phyloP scores from a whole-genome alignment of 2,888 invertebrate genomes.

The Chromoteleia sp. region DNA sequence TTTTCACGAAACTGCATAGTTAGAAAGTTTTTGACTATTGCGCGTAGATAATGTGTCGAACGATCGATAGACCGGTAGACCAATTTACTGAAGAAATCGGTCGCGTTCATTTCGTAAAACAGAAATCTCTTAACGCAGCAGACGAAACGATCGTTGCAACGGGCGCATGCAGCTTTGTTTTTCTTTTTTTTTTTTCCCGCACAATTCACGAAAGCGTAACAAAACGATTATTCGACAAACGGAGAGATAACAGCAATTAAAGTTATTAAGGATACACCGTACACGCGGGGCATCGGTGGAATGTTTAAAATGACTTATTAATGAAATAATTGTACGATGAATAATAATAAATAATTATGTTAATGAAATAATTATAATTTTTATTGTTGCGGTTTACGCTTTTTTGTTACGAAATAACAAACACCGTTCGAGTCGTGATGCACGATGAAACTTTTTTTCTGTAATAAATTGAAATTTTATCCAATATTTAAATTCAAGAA shows the following conservation, averaged over 20 bases:
- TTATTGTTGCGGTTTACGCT: no score
- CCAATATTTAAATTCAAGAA: no score
- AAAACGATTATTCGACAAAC: conserved; percentile 55
- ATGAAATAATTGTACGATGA: no score
- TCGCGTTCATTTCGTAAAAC: conserved; percentile 50
- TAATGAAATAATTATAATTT: no score
- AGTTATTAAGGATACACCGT: conserved; percentile 15
- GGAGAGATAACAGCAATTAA: conserved; percentile 48
- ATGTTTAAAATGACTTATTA: no score
- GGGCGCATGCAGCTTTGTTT: conserved; percentile 42
- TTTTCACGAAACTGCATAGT: neutral
- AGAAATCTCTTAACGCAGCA: conserved; percentile 39
- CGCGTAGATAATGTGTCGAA: conserved; percentile 19
- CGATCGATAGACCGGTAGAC: neutral
- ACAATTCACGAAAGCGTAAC: conserved; percentile 64
- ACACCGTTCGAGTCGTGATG: no score
- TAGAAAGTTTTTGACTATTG: conserved; percentile 46
- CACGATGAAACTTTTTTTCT: no score
- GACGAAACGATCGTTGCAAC: conserved; percentile 48
- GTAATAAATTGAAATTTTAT: no score
- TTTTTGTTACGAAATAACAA: no score
- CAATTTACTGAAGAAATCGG: conserved; percentile 43
- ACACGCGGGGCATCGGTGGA: neutral
- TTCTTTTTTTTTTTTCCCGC: conserved; percentile 33
- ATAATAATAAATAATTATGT: no score